Evolutionary conservation across 2,797 vertebrate species (phyloP).

Genomic region (Coregonus ussuriensis): DNA sequence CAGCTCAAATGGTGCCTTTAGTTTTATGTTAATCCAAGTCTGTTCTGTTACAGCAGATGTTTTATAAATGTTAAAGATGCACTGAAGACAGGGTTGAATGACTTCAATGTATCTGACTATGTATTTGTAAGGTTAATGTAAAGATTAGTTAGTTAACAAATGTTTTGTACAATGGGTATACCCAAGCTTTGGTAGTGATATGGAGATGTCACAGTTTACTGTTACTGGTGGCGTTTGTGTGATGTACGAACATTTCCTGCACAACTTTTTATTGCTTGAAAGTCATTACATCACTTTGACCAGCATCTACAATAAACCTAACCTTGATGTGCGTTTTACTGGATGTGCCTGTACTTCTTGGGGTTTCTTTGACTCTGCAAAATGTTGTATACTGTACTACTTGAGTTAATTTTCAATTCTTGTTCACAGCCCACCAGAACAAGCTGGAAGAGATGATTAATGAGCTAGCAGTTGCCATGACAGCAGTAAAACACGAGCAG

Average conservation of each 20-base stretch:
- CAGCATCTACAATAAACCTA: background rate
- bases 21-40: background rate
- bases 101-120: background rate
- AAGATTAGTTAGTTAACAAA: background rate
- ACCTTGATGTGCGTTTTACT: background rate
- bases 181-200: background rate
- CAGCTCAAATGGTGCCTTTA: background rate
- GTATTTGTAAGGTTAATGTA: background rate
- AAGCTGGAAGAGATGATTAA: constrained; percentile 99
- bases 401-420: constrained; percentile 3
- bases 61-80: background rate
- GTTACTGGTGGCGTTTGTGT: background rate
- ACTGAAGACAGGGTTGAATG: background rate
- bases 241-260: background rate
- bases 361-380: background rate
- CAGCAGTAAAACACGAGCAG: constrained; percentile 97
- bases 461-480: constrained; percentile 96
- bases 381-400: background rate
- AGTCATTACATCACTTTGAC: background rate
- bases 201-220: background rate
- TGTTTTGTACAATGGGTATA: background rate
- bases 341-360: background rate
- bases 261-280: background rate
- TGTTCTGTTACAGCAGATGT: background rate
- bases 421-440: constrained; percentile 90